A percentile compares a stretch with the other conserved stretches of the same genome.
Evolutionary conservation across 2,888 invertebrate species (phyloP).

Genomic region (Catocala nupta): DNA sequence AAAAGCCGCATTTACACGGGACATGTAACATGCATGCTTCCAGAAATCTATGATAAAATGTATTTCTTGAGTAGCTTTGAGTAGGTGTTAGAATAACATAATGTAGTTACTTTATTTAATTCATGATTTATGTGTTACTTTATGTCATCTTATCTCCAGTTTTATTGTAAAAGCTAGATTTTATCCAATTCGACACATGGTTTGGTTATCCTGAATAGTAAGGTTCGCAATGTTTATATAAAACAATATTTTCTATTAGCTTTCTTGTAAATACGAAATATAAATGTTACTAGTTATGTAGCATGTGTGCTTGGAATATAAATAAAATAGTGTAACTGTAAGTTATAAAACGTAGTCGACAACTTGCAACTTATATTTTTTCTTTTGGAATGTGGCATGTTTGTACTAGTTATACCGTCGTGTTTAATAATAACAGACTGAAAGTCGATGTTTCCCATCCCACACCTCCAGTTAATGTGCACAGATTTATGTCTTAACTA

Average conservation of each 20-base stretch:
- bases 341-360: background rate
- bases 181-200: background rate
- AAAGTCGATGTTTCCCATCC: slow-evolving; percentile 28
- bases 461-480: slow-evolving; percentile 30
- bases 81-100: no score
- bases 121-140: no score
- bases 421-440: slow-evolving; percentile 12
- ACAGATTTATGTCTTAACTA: slow-evolving; percentile 39
- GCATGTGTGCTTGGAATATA: slow-evolving; percentile 29
- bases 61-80: no score
- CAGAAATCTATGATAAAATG: no score
- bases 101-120: no score
- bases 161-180: background rate
- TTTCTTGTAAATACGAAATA: slow-evolving; percentile 22
- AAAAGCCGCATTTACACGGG: slow-evolving; percentile 9
- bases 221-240: background rate
- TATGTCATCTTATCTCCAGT: no score
- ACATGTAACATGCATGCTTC: no score
- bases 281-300: slow-evolving; percentile 20
- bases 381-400: slow-evolving; percentile 14
- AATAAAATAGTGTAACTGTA: slow-evolving; percentile 10
- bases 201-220: background rate
- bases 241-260: background rate
- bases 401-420: slow-evolving; percentile 13
- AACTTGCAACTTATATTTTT: slow-evolving; percentile 12